Evolutionary conservation across 1,140 invertebrate species (phyloP).

Genomic region (Drosophila yakuba): DNA sequence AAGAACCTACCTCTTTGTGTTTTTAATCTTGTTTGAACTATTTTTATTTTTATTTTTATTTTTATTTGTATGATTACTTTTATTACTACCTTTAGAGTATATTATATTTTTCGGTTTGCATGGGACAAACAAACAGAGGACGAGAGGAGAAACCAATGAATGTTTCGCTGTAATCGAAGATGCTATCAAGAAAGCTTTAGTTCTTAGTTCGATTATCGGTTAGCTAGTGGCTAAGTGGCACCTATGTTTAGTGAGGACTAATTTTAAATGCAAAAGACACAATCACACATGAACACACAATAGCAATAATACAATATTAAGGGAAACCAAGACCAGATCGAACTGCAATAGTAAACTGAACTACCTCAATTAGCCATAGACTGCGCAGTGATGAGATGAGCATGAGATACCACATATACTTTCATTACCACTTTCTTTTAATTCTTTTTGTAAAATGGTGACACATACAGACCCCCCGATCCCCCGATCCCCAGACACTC

Average conservation of each 20-base stretch:
- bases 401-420: constrained; percentile 27
- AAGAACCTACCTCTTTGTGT: constrained; percentile 70
- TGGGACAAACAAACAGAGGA: constrained; percentile 36
- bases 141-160: constrained; percentile 21
- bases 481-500: neutral
- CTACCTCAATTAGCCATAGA: constrained; percentile 84
- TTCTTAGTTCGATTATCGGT: constrained; percentile 45
- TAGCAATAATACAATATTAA: constrained; percentile 69
- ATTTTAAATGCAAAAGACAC: constrained; percentile 43
- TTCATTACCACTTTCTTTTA: constrained; percentile 10
- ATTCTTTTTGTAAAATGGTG: constrained; percentile 74
- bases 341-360: constrained; percentile 84
- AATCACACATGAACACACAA: constrained; percentile 34
- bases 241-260: constrained; percentile 18
- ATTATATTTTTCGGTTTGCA: constrained; percentile 28
- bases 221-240: constrained; percentile 22
- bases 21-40: constrained; percentile 36
- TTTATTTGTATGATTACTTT: neutral
- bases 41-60: constrained; percentile 33
- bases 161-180: constrained; percentile 65
- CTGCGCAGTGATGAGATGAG: constrained; percentile 63
- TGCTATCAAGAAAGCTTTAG: constrained; percentile 73
- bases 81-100: neutral
- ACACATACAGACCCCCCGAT: constrained; percentile 25
- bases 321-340: constrained; percentile 56